Percentiles rank a stretch among this genome's conserved stretches.
These are phyloP conservation scores for Conus ventricosus DNA, from an alignment of 1,140 invertebrate species.

Conservation along the genomic window DNA sequence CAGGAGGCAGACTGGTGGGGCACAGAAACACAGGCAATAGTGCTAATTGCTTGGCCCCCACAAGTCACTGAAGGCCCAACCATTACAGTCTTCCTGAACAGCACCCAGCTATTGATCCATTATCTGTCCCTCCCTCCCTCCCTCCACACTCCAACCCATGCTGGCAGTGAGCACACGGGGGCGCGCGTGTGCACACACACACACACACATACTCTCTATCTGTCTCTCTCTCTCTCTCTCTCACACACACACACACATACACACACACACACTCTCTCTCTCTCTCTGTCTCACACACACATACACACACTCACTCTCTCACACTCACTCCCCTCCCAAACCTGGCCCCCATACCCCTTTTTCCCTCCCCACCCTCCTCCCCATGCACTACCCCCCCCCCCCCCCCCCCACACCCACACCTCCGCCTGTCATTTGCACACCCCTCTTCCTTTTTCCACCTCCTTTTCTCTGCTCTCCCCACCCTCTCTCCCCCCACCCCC, in stretches of 20 bases:
- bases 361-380: neutral
- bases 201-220: neutral
- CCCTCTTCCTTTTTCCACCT: too few species aligned
- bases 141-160: neutral
- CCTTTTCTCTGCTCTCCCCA: too few species aligned
- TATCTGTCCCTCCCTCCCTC: too few species aligned
- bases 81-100: neutral
- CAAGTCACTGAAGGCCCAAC: neutral
- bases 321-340: neutral
- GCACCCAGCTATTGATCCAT: neutral
- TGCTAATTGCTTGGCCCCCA: neutral
- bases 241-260: neutral
- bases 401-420: too few species aligned
- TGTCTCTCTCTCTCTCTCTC: neutral
- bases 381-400: too few species aligned
- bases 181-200: neutral
- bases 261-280: too few species aligned
- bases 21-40: slow-evolving; percentile 20
- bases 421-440: too few species aligned
- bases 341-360: neutral
- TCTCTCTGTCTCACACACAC: too few species aligned
- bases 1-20: neutral
- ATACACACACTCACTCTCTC: too few species aligned
- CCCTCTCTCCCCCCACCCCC: too few species aligned
- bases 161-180: neutral